Evolutionary conservation across 2,113 vertebrate genomes (phyloP), one percentile per base, ranked within the genome.

Genomic region (Plecotus auritus): DNA sequence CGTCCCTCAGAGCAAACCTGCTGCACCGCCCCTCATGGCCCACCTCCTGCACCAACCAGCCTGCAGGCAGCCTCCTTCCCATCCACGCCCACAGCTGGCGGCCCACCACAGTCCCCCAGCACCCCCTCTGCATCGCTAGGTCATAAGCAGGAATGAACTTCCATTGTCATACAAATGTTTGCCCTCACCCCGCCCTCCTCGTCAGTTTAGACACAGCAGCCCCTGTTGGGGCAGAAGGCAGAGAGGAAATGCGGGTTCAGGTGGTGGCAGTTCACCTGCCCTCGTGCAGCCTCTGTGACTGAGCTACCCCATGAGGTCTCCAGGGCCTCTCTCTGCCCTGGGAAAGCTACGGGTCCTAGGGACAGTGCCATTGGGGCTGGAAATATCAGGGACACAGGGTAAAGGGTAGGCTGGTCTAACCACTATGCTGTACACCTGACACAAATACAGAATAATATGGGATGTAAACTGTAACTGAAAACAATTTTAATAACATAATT

Each of bases 21-120:
- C 35, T 3, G 4, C 3, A 9, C 30, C 30, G 4, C 45, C 13
- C 45, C 69, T 20, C 9, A 1, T 18, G 4, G 9, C 69, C 4
- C 1, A 3, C 7, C 16, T 17, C 26, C 30, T 5, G 56, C 5
- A 1, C 47, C 13, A 2, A 0, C 0, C 13, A 6, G 37, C 32
- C 54, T 9, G 1, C 2, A 37, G 30, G 35, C 1, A 4, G 30
- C 22, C 45, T 47, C 45, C 11, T 47, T 47, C 45, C 45, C 45
- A 47, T 47, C 45, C 45, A 12, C 2, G 45, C 11, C 45, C 45
- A 47, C 45, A 47, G 45, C 45, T 47, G 45, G 11, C 1, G 45
- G 10, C 45, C 45, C 45, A 45, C 9, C 45, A 45, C 9, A 10
- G 45, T 47, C 45, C 45, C 9, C 45, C 45, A 47, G 37, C 59